Evolutionary conservation across 2,797 vertebrate species (phyloP), one percentile per base, ranked within the genome.

Genomic region (Centropyge bicolor): DNA sequence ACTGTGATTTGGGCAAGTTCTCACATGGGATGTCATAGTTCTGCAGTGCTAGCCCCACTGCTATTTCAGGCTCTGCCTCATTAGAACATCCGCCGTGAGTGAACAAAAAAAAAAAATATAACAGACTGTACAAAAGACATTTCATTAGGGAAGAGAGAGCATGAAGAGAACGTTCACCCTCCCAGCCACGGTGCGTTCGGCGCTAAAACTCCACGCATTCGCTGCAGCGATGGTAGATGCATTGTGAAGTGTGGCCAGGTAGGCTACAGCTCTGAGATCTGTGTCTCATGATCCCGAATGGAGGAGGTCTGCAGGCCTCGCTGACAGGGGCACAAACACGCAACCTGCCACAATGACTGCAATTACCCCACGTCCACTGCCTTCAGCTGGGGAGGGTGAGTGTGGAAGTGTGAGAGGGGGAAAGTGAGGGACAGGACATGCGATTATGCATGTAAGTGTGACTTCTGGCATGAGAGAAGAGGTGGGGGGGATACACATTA

Each of bases 51-150:
- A 90, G 90, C 88, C 89, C 84, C 86, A 87, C 86, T 81, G 89
- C 92, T 95, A 94, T 95, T 95, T 94, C 88, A 89, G 91, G 92
- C 90, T 84, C 80, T 88, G 83, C 84, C 93, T 95, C 92, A 94
- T 95, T 94, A 94, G 88, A 93, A 92, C 91, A 91, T 89, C 87
- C 83, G 67, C 76, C 20, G 55, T 69, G 83, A 90, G 83, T 77
- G 87, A 81, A 81, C 19, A 75, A 76, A 74, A 71, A 80, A 76
- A 73, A 74, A 81, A 72, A 76, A 69, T 17, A 46, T 52, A 54
- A 80, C 67, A 83, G 74, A 86, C 73, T 85, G 80, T 86, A 87
- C 86, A 90, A 93, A 92, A 91, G 86, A 87, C 70, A 75, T 91
- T 90, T 93, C 86, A 91, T 90, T 88, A 87, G 83, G 74, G 74